A percentile compares a stretch with the other conserved stretches of the same genome.
Conservation (phyloP, 2,888 invertebrate genomes). For the Callinectes sapidus region DNA sequence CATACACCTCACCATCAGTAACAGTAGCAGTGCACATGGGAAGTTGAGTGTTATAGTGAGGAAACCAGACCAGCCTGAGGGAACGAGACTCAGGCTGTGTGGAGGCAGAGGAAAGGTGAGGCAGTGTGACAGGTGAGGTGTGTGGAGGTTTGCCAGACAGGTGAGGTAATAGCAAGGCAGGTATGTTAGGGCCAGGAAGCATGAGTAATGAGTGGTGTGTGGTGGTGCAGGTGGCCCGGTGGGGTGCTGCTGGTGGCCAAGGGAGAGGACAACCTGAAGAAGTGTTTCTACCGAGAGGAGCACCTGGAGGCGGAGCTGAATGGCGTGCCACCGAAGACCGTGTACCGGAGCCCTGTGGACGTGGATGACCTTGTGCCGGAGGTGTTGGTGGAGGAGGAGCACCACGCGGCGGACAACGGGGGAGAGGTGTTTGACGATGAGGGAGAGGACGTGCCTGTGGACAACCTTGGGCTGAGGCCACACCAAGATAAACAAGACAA, state of each 20-base stretch:
- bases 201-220: neutral
- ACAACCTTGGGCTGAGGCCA: constrained; percentile 48
- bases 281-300: constrained; percentile 70
- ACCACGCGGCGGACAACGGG: constrained; percentile 40
- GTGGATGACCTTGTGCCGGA: constrained; percentile 6
- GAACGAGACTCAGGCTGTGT: neutral
- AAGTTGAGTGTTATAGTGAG: neutral
- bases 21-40: neutral
- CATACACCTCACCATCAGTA: neutral
- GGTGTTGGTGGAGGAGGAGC: constrained; percentile 50
- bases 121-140: neutral
- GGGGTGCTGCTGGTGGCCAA: constrained; percentile 89
- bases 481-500: neutral
- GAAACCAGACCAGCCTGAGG: neutral
- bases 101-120: neutral
- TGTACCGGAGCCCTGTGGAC: constrained; percentile 44
- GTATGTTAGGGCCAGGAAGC: neutral
- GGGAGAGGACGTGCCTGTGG: constrained; percentile 34
- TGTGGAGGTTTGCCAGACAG: neutral
- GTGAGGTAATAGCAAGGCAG: constrained; percentile 4
- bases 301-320: constrained; percentile 53
- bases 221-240: constrained; percentile 76
- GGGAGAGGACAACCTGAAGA: constrained; percentile 83
- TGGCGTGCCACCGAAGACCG: neutral
- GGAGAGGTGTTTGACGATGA: constrained; percentile 68